These are phyloP conservation scores for Andrena haemorrhoa DNA, from an alignment of 2,888 invertebrate species.

Conservation along the genomic window DNA sequence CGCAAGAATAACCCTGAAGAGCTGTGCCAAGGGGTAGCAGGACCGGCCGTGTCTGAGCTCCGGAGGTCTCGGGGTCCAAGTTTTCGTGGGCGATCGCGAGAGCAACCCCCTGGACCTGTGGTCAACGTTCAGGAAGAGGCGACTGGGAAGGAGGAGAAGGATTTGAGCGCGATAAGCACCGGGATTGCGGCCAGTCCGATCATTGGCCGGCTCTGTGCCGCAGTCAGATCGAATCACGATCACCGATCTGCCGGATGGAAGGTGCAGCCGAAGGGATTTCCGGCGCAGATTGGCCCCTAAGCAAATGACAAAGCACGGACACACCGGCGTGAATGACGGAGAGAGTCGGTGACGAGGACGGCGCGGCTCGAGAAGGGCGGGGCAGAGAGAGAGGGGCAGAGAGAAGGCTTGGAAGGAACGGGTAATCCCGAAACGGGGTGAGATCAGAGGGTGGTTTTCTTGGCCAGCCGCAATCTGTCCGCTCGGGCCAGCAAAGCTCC, in stretches of 20 bases:
- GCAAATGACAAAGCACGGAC: slow-evolving; percentile 82
- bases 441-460: slow-evolving; percentile 78
- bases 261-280: slow-evolving; percentile 72
- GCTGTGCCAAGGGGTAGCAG: neutral
- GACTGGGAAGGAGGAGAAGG: slow-evolving; percentile 40
- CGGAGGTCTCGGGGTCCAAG: slow-evolving; percentile 22
- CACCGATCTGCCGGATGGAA: slow-evolving; percentile 76
- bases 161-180: slow-evolving; percentile 70
- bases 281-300: slow-evolving; percentile 79
- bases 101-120: slow-evolving; percentile 47
- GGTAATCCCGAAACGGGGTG: slow-evolving; percentile 65
- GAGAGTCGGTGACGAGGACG: slow-evolving; percentile 51
- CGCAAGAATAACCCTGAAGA: no score
- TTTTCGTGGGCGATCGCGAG: slow-evolving; percentile 40
- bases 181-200: slow-evolving; percentile 68
- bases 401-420: slow-evolving; percentile 47
- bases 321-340: slow-evolving; percentile 51
- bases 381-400: slow-evolving; percentile 28
- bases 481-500: slow-evolving; percentile 70
- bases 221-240: slow-evolving; percentile 82
- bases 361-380: slow-evolving; percentile 3
- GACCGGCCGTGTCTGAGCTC: neutral
- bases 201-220: slow-evolving; percentile 74
- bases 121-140: slow-evolving; percentile 38
- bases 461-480: slow-evolving; percentile 83